Base-by-base conservation (phyloP, 2,888 invertebrate species). In the Pyrrhia umbra region DNA sequence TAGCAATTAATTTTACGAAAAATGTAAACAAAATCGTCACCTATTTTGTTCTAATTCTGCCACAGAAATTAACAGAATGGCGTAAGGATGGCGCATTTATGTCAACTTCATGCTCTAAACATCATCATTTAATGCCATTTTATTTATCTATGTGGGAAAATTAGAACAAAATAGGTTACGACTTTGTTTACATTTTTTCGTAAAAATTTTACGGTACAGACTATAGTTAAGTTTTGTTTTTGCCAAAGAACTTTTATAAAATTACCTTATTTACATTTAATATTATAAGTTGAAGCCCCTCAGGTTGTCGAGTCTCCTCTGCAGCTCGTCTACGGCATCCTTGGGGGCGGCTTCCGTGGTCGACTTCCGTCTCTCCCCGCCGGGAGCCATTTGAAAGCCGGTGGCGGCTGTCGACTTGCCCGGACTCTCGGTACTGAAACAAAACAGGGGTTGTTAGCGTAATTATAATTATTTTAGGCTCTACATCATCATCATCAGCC, bases 361-460 rank as follows among this genome's bases (percentile, higher is more conserved):
- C 0, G 78, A 68, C 21, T 74, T 81, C 51, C 84, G 84, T 1
- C 93, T 69, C 49, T 93, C 94, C 0, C 92, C 90, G 0, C 94
- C 94, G 0, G 94, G 94, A 0, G 94, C 94, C 92, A 93, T 92
- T 67, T 91, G 90, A 81, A 94, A 94, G 30, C 80, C 82, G 2
- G 86, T 80, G 0, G 84, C 79, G 0, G 83, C 83, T 0, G 84
- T 62, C 3, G 73, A 74, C 49, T 91, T 92, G 6, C 88, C 89
- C 0, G 91, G 90, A 43, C 89, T 92, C 16, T 89, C 91, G 0
- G 88, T 74, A 42, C 92, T 93, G 82, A 0, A 68, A 75, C 16
- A n/a, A 47, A 6, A 2, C 15, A n/a, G 4, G 0, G 40, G 2
- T 27, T 6, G 13, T 30, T 30, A 30, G 30, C 2, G 13, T 10